Conservation (phyloP, 1,140 invertebrate species). For the Hypothenemus hampei region DNA sequence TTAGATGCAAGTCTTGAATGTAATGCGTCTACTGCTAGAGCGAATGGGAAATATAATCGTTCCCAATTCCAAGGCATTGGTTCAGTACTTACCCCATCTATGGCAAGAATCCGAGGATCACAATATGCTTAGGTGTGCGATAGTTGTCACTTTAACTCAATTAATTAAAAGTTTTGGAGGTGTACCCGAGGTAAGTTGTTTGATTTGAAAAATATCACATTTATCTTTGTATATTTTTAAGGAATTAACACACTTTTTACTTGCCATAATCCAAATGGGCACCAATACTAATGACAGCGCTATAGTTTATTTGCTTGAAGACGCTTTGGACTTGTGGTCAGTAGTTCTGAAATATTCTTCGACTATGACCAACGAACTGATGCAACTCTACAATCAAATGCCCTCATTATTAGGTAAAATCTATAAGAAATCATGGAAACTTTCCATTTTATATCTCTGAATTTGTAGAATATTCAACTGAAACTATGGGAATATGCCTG, state of each 20-base stretch:
- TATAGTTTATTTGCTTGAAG: conserved; percentile 87
- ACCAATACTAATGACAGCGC: conserved; percentile 74
- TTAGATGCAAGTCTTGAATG: conserved; percentile 83
- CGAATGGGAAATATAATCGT: conserved; percentile 71
- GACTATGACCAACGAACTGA: conserved; percentile 54
- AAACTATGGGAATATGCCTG: conserved; percentile 71
- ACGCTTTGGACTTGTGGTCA: conserved; percentile 87
- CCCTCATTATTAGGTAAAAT: conserved; percentile 65
- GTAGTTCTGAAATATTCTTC: conserved; percentile 74
- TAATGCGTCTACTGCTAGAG: conserved; percentile 86
- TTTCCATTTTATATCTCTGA: neutral
- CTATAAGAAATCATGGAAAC: conserved; percentile 13
- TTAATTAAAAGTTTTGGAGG: conserved; percentile 63
- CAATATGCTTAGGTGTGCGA: conserved; percentile 87
- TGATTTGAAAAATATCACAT: neutral
- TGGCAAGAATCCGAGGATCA: conserved; percentile 85
- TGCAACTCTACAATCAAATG: conserved; percentile 73
- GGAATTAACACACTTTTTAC: conserved; percentile 61
- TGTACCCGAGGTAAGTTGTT: conserved; percentile 46
- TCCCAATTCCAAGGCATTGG: conserved; percentile 64
- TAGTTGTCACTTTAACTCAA: conserved; percentile 79
- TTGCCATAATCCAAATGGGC: conserved; percentile 72
- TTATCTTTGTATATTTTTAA: conserved; percentile 1
- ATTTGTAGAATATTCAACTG: conserved; percentile 67
- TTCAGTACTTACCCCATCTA: conserved; percentile 77